Conservation (phyloP, 2,113 vertebrate species). For the Crotophaga sulcirostris region DNA sequence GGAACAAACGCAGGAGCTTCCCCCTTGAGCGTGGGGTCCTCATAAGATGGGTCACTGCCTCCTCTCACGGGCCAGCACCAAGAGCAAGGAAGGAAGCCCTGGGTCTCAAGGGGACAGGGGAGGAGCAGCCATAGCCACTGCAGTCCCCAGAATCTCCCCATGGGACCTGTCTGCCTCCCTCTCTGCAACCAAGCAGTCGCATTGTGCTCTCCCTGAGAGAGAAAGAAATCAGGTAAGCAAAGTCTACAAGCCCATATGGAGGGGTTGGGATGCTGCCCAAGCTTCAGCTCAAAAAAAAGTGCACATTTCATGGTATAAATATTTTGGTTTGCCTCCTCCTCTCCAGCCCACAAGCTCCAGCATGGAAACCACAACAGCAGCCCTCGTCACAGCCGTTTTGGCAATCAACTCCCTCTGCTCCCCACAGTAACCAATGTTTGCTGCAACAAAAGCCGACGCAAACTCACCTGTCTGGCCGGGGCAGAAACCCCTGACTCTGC, state of each 20-base stretch:
- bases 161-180: background rate
- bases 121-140: background rate
- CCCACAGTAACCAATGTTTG: background rate
- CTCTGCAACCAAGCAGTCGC: background rate
- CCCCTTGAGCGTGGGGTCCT: rapidly evolving
- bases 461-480: background rate
- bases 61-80: rapidly evolving
- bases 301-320: slow-evolving; percentile 47
- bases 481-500: background rate
- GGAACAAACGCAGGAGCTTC: background rate
- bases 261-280: slow-evolving; percentile 49
- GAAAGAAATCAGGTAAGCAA: slow-evolving; percentile 12
- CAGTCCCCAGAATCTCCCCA: background rate
- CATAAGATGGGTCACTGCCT: background rate
- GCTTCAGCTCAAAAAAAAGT: slow-evolving; percentile 36
- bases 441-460: background rate
- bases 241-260: slow-evolving; percentile 13
- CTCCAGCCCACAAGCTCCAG: slow-evolving; percentile 25
- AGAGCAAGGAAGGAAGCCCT: background rate
- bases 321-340: slow-evolving; percentile 57
- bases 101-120: no score
- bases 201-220: background rate
- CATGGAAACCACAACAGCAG: slow-evolving; percentile 23
- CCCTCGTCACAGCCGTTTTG: background rate
- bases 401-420: background rate